A percentile compares a stretch with the other conserved stretches of the same genome.
Evolutionary conservation across 1,140 invertebrate species (phyloP).

Genomic region (Drepana arcuata): DNA sequence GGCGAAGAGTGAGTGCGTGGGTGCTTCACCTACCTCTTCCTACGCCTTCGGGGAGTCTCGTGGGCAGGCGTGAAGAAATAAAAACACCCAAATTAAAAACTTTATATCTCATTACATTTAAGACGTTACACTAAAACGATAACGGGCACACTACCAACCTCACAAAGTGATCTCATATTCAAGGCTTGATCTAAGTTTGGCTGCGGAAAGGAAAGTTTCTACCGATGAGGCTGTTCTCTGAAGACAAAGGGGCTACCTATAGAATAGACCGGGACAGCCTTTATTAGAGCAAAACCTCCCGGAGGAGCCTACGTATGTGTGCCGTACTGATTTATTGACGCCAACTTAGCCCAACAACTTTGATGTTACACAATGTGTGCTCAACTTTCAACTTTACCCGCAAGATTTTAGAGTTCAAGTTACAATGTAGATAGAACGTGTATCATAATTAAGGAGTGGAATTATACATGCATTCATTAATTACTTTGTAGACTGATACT

Average conservation of each 20-base stretch:
- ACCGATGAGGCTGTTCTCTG: slow-evolving; percentile 44
- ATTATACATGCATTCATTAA: no score
- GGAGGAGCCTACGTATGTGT: slow-evolving; percentile 19
- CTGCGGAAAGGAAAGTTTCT: slow-evolving; percentile 60
- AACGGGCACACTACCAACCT: slow-evolving; percentile 13
- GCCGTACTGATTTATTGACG: slow-evolving; percentile 34
- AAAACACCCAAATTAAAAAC: no score
- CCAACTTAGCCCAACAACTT: no score
- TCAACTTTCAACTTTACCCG: background rate
- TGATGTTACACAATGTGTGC: no score
- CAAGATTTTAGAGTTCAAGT: background rate
- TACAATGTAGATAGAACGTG: no score
- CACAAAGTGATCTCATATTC: slow-evolving; percentile 20
- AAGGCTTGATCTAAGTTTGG: slow-evolving; percentile 55
- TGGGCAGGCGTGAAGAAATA: no score
- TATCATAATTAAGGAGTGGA: no score
- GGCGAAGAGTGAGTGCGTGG: no score
- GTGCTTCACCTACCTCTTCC: no score
- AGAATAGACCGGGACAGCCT: slow-evolving; percentile 24
- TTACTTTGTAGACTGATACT: no score
- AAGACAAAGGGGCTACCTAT: slow-evolving; percentile 53
- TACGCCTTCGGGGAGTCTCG: no score
- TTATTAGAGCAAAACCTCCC: slow-evolving; percentile 40
- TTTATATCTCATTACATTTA: no score
- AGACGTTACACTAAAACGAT: slow-evolving; percentile 22